A percentile compares a stretch with the other conserved stretches of the same genome.
Conservation (phyloP, 2,797 vertebrate species). For the Hephaestus fuliginosus region DNA sequence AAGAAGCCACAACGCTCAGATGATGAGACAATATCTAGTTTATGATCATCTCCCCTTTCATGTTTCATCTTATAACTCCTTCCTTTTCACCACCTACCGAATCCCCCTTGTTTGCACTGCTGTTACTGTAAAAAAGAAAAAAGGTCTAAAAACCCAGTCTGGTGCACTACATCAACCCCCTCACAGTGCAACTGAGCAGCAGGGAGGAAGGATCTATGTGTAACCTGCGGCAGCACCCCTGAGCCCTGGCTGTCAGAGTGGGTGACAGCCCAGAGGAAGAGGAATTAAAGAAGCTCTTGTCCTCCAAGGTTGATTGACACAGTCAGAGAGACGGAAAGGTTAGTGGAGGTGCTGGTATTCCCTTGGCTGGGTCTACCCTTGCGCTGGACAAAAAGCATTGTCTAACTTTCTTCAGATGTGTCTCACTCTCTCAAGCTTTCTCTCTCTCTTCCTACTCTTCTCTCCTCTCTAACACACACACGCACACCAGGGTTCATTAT, state of each 20-base stretch:
- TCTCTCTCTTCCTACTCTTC: constrained; percentile 16
- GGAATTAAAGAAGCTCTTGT: constrained; percentile 74
- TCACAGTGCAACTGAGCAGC: constrained; percentile 46
- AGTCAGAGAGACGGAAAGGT: constrained; percentile 60
- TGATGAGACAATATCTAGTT: constrained; percentile 58
- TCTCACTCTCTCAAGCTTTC: constrained; percentile 19
- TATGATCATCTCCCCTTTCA: constrained; percentile 49
- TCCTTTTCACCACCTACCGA: constrained; percentile 16
- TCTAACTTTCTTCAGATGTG: constrained; percentile 66
- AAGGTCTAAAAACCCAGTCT: constrained; percentile 11
- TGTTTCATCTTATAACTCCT: constrained; percentile 29
- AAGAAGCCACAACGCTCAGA: constrained; percentile 50
- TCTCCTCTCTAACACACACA: constrained; percentile 25
- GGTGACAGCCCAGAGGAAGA: constrained; percentile 56
- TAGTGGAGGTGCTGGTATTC: constrained; percentile 69
- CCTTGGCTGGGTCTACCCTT: constrained; percentile 62
- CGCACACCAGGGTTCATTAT: constrained; percentile 75
- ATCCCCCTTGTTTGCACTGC: constrained; percentile 2
- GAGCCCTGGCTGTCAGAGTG: constrained; percentile 52
- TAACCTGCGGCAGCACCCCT: constrained; percentile 61
- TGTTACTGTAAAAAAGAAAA: not conserved
- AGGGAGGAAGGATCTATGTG: constrained; percentile 29
- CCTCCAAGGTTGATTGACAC: constrained; percentile 73
- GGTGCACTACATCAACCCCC: constrained; percentile 30
- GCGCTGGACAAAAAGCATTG: constrained; percentile 53